Evolutionary conservation across 2,113 vertebrate species (phyloP).

Genomic region (Gambusia holbrooki): DNA sequence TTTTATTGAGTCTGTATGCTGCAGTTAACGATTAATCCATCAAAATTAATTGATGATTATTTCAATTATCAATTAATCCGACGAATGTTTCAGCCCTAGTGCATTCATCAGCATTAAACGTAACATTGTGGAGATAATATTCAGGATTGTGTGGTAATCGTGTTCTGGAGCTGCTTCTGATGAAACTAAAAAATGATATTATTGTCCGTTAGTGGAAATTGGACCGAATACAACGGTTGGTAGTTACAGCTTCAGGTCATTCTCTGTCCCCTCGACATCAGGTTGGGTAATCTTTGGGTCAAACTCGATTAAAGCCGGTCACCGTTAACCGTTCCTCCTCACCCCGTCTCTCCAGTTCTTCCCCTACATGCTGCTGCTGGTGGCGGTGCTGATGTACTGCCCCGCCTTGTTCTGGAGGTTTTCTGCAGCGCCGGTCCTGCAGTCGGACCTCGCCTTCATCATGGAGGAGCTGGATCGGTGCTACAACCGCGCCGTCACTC

Average conservation of each 20-base stretch:
- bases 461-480: slow-evolving; percentile 93
- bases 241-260: not conserved
- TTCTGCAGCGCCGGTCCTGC: slow-evolving; percentile 85
- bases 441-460: slow-evolving; percentile 92
- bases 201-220: not conserved
- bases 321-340: not conserved
- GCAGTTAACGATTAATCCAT: too few relatives aligned
- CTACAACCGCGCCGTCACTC: slow-evolving; percentile 91
- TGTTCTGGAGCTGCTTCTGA: too few relatives aligned
- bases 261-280: not conserved
- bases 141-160: too few relatives aligned
- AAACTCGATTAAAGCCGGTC: not conserved
- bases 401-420: slow-evolving; percentile 92
- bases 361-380: slow-evolving; percentile 91
- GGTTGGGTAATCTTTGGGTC: not conserved
- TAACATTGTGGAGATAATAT: too few relatives aligned
- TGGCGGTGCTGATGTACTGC: slow-evolving; percentile 88
- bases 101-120: too few relatives aligned
- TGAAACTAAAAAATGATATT: too few relatives aligned
- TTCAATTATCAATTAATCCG: too few relatives aligned
- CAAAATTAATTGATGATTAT: too few relatives aligned
- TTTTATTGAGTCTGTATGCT: too few relatives aligned
- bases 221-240: not conserved
- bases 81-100: too few relatives aligned
- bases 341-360: slow-evolving; percentile 84